Percentiles rank a stretch among this genome's conserved stretches.
These are phyloP conservation scores for Asarcornis scutulata DNA, from an alignment of 2,113 vertebrate species.

Conservation along the genomic window DNA sequence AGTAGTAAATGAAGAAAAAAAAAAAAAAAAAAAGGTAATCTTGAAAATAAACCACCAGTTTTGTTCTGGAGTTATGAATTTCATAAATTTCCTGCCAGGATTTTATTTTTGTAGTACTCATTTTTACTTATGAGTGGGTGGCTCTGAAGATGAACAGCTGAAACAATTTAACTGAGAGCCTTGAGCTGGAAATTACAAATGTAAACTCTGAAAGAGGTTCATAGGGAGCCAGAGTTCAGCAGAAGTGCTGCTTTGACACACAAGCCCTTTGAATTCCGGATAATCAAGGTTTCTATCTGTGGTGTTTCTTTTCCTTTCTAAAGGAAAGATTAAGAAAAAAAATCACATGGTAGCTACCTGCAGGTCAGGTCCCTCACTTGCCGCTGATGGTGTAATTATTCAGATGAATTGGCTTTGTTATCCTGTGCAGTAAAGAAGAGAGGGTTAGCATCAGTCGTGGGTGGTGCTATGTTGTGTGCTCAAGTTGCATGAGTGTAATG, in stretches of 20 bases:
- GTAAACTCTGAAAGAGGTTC: background rate
- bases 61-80: background rate
- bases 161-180: conserved; percentile 4
- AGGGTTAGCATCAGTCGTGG: accelerated
- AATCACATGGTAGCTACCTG: background rate
- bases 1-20: background rate
- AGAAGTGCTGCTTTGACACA: background rate
- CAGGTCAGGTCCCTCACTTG: background rate
- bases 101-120: conserved; percentile 8
- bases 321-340: background rate
- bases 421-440: background rate
- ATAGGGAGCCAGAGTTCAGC: background rate
- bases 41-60: background rate
- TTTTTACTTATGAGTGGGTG: conserved; percentile 7
- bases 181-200: background rate
- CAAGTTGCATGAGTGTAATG: background rate
- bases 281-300: background rate
- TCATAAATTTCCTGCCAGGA: background rate
- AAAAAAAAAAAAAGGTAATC: background rate
- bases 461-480: background rate
- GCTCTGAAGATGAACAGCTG: background rate
- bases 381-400: background rate
- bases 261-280: background rate
- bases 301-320: background rate
- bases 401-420: background rate